Base-by-base conservation (phyloP, 2,888 invertebrate species). In the Drosophila barbarae region DNA sequence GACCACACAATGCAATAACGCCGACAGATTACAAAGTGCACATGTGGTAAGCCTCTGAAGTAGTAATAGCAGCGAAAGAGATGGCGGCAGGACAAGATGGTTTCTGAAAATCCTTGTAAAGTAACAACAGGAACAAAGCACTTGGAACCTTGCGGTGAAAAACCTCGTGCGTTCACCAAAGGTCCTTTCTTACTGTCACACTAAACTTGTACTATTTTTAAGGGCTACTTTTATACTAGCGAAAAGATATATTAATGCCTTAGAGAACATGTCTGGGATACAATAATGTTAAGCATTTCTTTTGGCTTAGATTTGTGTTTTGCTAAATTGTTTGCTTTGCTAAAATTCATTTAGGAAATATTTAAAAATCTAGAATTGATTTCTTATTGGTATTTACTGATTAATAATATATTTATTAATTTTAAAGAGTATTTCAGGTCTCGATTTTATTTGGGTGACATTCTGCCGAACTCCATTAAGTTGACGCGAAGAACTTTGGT, bases 21-120 rank as follows among this genome's bases (percentile, higher is more conserved):
- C 84, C 79, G 81, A 72, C 84, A 82, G 84, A 82, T 82, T 82
- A 82, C 84, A 82, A 84, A 84, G 84, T 84, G 81, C 82, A 84
- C 84, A 82, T 82, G 81, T 72, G 81, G 81, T 82, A 76, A 79
- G 79, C 82, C 82, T 74, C 76, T 71, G 76, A 56, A 82, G 82
- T 77, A 79, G 77, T 81, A 79, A 78, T 35, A 72, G 70, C 69
- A 38, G 52, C 42, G 42, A 52, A 49, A n/a, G 28, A 52, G 30
- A 44, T 38, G 15, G 34, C 53, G 30, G 35, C 44, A 41, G 50
- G 30, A 46, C 46, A 18, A 69, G 53, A 69, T 71, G 72, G 64
- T 57, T 50, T 70, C 58, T 65, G 67, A 77, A 84, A 81, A 81
- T 84, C 81, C 82, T 74, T 84, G 81, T 79, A 74, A 72, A 69